A percentile compares a stretch with the other conserved stretches of the same genome.
Evolutionary conservation across 2,113 vertebrate species (phyloP).

Genomic region (Rhadina sibilatrix): DNA sequence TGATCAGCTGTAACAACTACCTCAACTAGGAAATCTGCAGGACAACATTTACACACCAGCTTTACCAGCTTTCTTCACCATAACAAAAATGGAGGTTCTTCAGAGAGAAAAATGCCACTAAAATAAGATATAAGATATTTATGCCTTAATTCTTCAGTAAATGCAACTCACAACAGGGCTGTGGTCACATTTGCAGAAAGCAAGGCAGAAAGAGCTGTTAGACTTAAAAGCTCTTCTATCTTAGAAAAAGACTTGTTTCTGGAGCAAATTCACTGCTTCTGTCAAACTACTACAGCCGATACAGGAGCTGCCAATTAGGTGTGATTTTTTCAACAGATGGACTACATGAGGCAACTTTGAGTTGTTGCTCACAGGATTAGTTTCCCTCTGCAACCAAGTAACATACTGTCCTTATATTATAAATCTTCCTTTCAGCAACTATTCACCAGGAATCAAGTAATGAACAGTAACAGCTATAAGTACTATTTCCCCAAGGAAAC

Average conservation of each 20-base stretch:
- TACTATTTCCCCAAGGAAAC: neutral
- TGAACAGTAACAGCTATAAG: neutral
- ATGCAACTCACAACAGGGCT: neutral
- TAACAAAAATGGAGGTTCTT: neutral
- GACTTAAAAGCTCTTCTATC: neutral
- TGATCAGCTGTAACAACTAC: neutral
- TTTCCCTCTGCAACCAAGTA: neutral
- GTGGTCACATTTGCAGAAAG: neutral
- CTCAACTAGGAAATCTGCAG: neutral
- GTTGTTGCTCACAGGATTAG: neutral
- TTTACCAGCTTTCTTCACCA: neutral
- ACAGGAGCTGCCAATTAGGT: neutral
- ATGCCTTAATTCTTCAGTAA: neutral
- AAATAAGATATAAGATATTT: neutral
- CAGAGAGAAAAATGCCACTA: neutral
- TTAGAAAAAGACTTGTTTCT: neutral
- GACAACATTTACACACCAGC: neutral
- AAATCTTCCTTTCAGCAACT: neutral
- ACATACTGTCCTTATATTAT: neutral
- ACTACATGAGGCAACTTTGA: neutral
- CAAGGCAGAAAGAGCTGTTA: neutral
- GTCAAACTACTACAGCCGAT: neutral
- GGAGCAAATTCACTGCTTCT: neutral
- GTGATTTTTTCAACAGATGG: neutral
- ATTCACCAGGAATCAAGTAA: neutral